Evolutionary conservation across 2,797 vertebrate genomes (phyloP).

Genomic region (Dermochelys coriacea): DNA sequence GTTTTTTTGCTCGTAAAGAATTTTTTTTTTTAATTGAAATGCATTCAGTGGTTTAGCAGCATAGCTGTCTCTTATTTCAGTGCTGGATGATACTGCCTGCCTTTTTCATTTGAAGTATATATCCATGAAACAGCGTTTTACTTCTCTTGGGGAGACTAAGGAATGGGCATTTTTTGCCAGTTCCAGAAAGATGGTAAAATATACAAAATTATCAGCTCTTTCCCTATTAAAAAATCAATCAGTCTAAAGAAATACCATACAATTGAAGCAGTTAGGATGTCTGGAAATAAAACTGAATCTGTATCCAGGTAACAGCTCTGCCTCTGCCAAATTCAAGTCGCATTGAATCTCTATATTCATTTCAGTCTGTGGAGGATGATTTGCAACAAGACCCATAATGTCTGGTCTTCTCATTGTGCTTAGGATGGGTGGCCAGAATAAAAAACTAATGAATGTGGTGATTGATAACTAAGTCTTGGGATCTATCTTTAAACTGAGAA

Average conservation of each 20-base stretch:
- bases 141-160: background rate
- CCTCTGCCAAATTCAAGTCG: constrained; percentile 22
- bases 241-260: background rate
- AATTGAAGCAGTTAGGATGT: background rate
- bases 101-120: background rate
- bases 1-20: background rate
- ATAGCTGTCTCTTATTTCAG: background rate
- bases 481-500: constrained; percentile 19
- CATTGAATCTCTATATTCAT: constrained; percentile 31
- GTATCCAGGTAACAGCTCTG: background rate
- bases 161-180: background rate
- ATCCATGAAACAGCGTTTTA: background rate
- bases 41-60: background rate
- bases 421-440: background rate
- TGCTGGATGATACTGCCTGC: background rate
- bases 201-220: background rate
- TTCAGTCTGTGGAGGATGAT: constrained; percentile 15
- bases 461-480: constrained; percentile 34
- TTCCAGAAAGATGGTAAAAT: background rate
- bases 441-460: constrained; percentile 11
- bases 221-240: background rate
- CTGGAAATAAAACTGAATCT: background rate
- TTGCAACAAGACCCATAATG: accelerated
- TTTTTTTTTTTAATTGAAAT: background rate
- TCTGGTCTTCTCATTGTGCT: constrained; percentile 57